Percentiles rank a stretch among this genome's conserved stretches.
Evolutionary conservation across 2,888 invertebrate genomes (phyloP).

Genomic region (Eupithecia centaureata): DNA sequence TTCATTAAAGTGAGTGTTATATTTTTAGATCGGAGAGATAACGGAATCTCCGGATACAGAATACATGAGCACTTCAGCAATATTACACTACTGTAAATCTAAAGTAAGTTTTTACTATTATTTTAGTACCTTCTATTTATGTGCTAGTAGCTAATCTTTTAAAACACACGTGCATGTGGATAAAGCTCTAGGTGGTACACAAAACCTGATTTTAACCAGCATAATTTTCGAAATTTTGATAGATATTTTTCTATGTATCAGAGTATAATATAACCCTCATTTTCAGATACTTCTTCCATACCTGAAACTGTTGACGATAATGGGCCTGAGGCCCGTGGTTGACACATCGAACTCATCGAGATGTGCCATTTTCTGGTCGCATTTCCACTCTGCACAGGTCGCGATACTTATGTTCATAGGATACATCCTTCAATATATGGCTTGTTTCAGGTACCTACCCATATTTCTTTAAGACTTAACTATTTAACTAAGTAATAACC

Average conservation of each 20-base stretch:
- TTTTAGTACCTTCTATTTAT: not conserved
- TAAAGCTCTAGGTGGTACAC: not conserved
- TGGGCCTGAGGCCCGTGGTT: conserved; percentile 89
- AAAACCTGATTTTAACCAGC: not conserved
- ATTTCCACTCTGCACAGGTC: conserved; percentile 88
- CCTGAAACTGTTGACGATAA: conserved; percentile 87
- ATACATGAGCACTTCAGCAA: conserved; percentile 89
- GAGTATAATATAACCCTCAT: not conserved
- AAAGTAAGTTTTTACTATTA: conserved; percentile 76
- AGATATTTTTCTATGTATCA: not conserved
- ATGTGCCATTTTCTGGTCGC: conserved; percentile 85
- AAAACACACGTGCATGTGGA: not conserved
- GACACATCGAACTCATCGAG: conserved; percentile 85
- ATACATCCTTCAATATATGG: conserved; percentile 90
- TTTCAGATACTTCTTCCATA: conserved; percentile 90
- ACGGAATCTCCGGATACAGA: conserved; percentile 87
- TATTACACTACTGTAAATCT: conserved; percentile 91
- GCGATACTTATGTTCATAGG: conserved; percentile 87
- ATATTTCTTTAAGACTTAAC: not conserved
- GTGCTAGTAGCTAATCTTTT: not conserved
- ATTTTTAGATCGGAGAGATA: conserved; percentile 87
- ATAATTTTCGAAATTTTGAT: not conserved
- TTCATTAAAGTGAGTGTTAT: conserved; percentile 9
- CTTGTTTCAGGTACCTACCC: conserved; percentile 87
- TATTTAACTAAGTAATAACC: conserved; percentile 25